Evolutionary conservation across 1,140 invertebrate species (phyloP), one percentile per base, ranked within the genome.

Genomic region (Trissolcus basalis): DNA sequence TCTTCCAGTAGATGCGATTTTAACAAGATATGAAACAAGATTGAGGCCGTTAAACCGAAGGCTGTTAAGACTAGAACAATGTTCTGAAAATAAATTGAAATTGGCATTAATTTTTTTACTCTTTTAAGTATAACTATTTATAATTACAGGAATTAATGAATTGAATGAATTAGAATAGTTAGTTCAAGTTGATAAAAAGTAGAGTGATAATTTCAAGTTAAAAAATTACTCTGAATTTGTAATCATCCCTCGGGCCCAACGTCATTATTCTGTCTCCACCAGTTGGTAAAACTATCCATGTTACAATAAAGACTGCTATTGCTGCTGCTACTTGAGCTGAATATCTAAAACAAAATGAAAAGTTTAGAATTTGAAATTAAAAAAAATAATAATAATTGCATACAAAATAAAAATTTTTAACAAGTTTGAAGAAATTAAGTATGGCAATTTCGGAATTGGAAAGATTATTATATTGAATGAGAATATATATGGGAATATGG

Each of bases 251-350:
- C n/a, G 91, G 91, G 50, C 90, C 90, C 44, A 96, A 90, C 51
- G 89, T 84, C n/a, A 89, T 74, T 72, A 89, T 77, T 74, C 89
- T 79, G 85, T 89, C 83, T 78, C 87, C 82, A 85, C 89, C 85
- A 48, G 90, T 83, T 75, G 91, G 87, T 80, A 94, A 85, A 72
- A 94, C 89, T 12, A 93, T 83, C 92, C 93, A 95, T 0, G 94
- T 93, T 39, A 96, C 91, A 11, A 93, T 81, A 85, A 95, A 96
- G 0, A 96, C 93, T 39, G 91, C 85, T 13, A 96, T 90, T 80
- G 94, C 95, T 10, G 94, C 92, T 50, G 92, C 90, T 13, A 96
- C 94, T 73, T 95, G 95, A 69, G 93, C 94, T 59, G 94, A 94
- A 88, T 96, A 96, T 83, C 95, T 94, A 83, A 27, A 27, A 27